Base-by-base conservation (phyloP, 1,140 invertebrate species). In the Caenorhabditis briggsae region DNA sequence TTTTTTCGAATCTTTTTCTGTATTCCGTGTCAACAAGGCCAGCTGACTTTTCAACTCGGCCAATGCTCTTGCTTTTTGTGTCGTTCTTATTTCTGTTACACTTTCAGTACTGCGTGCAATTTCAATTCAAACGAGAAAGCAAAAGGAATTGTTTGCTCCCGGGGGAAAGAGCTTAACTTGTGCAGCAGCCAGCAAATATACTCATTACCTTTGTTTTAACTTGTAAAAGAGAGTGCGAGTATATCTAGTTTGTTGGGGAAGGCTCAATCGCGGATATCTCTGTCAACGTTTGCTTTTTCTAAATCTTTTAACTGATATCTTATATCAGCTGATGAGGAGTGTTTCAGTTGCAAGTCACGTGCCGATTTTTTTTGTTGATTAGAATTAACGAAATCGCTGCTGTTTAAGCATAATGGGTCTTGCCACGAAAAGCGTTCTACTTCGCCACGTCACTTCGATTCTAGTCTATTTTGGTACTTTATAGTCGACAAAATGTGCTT, bases 1-100 rank as follows among this genome's bases (percentile, higher is more conserved):
- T 61, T n/a, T 58, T 50, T 16, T 18, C 55, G 55, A 16, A 18
- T 25, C 58, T 65, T 41, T 43, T 9, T 8, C 23, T 46, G 11
- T 48, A 70, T 46, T 70, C 41, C 5, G 65, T 78, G 70, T 78
- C 70, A 78, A 78, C 70, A 78, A 50, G 65, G 23, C 46, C 70
- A 78, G 46, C 70, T 78, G 70, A 78, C 70, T 78, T 78, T 33
- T 23, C n/a, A 70, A 70, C 65, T 48, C 20, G 70, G 46, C 50
- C 70, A 78, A 25, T 78, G 70, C 70, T 78, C 43, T 78, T 78
- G 53, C 14, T n/a, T 6, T 6, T 58, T 18, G 14, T 6, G 55
- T 16, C n/a, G 18, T 20, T 58, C 18, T 18, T 46, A n/a, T 70
- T 46, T 46, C 56, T n/a, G 33, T 43, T 70, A 48, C 43, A 46